Conservation (phyloP, 2,888 invertebrate genomes). For the Lepidochitona cinerea region DNA sequence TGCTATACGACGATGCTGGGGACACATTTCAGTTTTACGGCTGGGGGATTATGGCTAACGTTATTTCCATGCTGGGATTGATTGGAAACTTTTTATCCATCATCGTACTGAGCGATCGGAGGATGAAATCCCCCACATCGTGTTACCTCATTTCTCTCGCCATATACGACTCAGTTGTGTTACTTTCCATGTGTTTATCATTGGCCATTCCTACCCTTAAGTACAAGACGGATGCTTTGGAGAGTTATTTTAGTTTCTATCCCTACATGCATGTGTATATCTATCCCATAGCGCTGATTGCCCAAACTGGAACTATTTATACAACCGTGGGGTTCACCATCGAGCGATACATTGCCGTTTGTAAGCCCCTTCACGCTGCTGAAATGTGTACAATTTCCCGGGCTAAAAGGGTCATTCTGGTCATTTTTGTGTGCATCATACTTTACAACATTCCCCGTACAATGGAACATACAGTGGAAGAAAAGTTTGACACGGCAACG, state of each 20-base stretch:
- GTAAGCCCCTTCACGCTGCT: constrained; percentile 84
- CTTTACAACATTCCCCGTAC: constrained; percentile 86
- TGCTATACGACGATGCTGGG: background rate
- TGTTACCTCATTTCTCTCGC: constrained; percentile 94
- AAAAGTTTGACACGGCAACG: constrained; percentile 22
- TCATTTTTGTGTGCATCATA: constrained; percentile 85
- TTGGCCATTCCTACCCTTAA: constrained; percentile 59
- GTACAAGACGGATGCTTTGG: constrained; percentile 79
- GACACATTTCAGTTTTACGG: constrained; percentile 76
- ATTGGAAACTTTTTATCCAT: constrained; percentile 66
- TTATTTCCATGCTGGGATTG: constrained; percentile 83
- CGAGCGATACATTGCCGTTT: constrained; percentile 90
- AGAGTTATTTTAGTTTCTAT: constrained; percentile 82
- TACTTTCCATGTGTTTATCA: constrained; percentile 74
- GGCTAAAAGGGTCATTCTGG: constrained; percentile 86
- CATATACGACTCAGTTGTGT: constrained; percentile 91
- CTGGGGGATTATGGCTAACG: constrained; percentile 90
- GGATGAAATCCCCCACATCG: constrained; percentile 97
- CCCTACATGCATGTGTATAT: constrained; percentile 85
- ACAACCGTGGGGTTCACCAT: constrained; percentile 79
- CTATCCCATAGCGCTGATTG: constrained; percentile 84
- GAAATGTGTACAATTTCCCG: constrained; percentile 92
- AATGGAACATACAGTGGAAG: constrained; percentile 68
- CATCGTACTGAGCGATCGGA: constrained; percentile 75
- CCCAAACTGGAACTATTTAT: constrained; percentile 95